Conservation (phyloP, 2,797 vertebrate species). For the Halcyon leucocephala region DNA sequence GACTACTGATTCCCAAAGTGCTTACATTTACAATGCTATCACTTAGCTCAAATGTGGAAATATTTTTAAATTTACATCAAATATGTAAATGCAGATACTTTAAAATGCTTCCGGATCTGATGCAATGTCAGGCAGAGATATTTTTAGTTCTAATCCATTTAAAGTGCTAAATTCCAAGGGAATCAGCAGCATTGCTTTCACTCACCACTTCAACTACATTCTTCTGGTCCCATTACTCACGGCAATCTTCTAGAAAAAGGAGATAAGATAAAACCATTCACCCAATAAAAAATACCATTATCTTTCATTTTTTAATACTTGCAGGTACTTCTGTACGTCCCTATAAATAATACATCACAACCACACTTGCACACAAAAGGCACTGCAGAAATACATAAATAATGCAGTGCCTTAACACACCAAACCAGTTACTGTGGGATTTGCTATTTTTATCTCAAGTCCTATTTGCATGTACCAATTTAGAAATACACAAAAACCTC, state of each 20-base stretch:
- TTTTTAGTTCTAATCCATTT: conserved; percentile 78
- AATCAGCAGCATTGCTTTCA: conserved; percentile 55
- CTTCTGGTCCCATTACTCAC: not conserved
- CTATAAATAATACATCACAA: conserved; percentile 45
- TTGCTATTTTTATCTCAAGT: not conserved
- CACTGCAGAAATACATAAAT: not conserved
- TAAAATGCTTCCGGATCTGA: not conserved
- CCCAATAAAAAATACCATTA: conserved; percentile 18
- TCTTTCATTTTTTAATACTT: not conserved
- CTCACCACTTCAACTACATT: conserved; percentile 30
- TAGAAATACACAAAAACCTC: not conserved
- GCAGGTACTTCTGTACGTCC: not conserved
- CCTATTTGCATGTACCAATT: not conserved
- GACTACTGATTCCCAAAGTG: not conserved
- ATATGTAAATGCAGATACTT: not conserved
- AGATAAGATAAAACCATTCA: conserved; percentile 49
- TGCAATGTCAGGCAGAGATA: conserved; percentile 47
- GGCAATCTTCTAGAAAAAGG: not conserved
- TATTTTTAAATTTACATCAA: not conserved
- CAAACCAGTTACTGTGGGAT: not conserved
- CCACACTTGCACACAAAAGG: not conserved
- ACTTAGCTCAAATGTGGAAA: not conserved
- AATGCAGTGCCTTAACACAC: not conserved
- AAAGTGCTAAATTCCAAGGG: conserved; percentile 72
- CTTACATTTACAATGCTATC: not conserved